Evolutionary conservation across 2,888 invertebrate genomes (phyloP), one percentile per base, ranked within the genome.

Genomic region (Pristionchus arcanus): DNA sequence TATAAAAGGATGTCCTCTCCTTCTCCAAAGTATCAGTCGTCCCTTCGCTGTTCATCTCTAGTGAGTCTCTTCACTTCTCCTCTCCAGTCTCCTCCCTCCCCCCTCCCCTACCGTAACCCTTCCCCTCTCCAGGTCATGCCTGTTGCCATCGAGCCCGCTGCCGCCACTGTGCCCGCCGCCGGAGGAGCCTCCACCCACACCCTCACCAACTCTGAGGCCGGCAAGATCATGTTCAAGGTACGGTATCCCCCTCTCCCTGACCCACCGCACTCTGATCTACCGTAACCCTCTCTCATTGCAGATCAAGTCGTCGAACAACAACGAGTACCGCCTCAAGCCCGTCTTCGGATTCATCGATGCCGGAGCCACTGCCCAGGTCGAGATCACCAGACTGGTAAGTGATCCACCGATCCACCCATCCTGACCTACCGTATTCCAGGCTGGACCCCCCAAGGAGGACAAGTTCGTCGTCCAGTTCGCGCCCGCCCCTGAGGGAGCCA

Each of bases 391-490:
- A n/a, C 66, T 87, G 68, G 87, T 87, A 49, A 83, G 83, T 83
- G 16, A 74, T 37, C 68, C 68, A 77, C 83, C 83, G 25, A 53
- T 25, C 28, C 42, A 9, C 42, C 42, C 0, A 9, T 13, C 42
- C 42, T 49, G 9, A 71, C 81, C 84, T 84, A 84, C 55, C 53
- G 84, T 84, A 55, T 16, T 16, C 55, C 53, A 71, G 87, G 53
- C 71, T 34, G 87, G 87, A 68, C 87, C 87, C 28, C 87, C 87
- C 87, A 87, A 87, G 87, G 87, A 87, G 25, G 87, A 87, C 87
- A 87, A 87, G 87, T 68, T 87, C 49, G 87, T 87, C 68, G n/a
- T 87, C 87, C 87, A 87, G 49, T 87, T 68, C 68, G 87, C 87
- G 11, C 87, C 87, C 34, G 87, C 87, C n/a, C 87, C 87, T 49